Percentiles rank a stretch among this genome's conserved stretches.
These are phyloP conservation scores for Neolamprologus devosi DNA, from an alignment of 2,113 vertebrate species.

Conservation along the genomic window DNA sequence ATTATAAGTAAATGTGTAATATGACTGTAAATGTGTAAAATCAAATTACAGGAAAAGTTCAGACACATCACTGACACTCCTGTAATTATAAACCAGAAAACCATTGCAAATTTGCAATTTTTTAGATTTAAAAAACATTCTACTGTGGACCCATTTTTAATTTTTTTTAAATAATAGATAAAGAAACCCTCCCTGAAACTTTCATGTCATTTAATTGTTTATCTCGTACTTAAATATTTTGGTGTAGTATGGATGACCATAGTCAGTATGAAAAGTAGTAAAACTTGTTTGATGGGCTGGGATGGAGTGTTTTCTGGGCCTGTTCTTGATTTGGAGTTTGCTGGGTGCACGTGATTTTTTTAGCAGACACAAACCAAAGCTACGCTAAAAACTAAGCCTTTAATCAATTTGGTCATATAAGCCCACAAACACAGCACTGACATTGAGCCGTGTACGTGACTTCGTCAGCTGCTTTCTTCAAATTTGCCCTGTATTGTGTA, in stretches of 20 bases:
- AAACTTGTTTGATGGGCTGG: background rate
- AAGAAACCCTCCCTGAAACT: background rate
- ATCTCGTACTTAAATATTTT: background rate
- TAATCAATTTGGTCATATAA: background rate
- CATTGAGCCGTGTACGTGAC: background rate
- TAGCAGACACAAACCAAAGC: background rate
- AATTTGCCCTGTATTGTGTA: background rate
- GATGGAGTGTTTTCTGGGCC: background rate
- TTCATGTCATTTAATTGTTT: background rate
- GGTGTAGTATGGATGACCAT: background rate
- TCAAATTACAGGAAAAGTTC: background rate
- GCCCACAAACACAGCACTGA: background rate
- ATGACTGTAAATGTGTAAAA: background rate
- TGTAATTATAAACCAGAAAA: background rate
- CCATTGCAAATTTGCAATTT: background rate
- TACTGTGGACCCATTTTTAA: background rate
- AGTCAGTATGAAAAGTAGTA: background rate
- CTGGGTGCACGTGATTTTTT: background rate
- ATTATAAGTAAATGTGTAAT: background rate
- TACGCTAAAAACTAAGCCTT: background rate
- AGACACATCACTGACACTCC: background rate
- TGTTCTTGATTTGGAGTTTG: background rate
- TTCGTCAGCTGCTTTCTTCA: background rate
- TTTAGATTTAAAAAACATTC: background rate
- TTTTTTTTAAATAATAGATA: background rate